Base-by-base conservation (phyloP, 1,140 invertebrate species). In the Andrena cerasifolii region DNA sequence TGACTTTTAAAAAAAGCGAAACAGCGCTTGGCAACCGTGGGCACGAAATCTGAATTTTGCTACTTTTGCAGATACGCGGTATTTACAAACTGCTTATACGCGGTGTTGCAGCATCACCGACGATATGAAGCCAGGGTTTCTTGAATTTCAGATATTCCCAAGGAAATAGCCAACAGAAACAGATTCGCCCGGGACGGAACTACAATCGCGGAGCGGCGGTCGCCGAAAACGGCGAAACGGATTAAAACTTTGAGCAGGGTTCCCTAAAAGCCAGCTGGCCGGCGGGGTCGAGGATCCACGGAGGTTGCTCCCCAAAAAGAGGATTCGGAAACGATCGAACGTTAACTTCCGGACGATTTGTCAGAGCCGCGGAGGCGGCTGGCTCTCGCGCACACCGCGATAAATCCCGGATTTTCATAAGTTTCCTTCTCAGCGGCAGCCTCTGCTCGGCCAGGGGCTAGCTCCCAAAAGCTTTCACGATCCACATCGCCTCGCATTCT, bases 381-480 rank as follows among this genome's bases (percentile, higher is more conserved):
- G 74, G 78, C 67, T 82, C 73, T 77, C 73, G 70, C 70, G 63
- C 70, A 66, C 54, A 67, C 70, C 40, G 58, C 71, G 61, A 89
- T 89, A 89, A 89, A 88, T 89, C 82, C 78, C 45, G 84, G 83
- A 88, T 89, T 88, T 89, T 88, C 87, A 88, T 89, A 88, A 89
- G 82, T 87, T 88, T 77, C 36, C 67, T 49, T 24, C 45, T 21
- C n/a, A n/a, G 14, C 8, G 8, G 31, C 18, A n/a, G 6, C 36
- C 51, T 16, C 10, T 12, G 10, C 51, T 43, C 71, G 28, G 43
- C 31, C 70, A 67, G 12, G 40, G 40, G 24, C 75, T 14, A 80
- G 21, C 49, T 36, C 58, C 54, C 24, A 65, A 21, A 21, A 66
- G 67, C 58, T 61, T 51, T 21, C 51, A 1, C 3, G 7, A 28